phyloP scores from a whole-genome alignment of 2,888 invertebrate species.

The Rhabditoides inermis region DNA sequence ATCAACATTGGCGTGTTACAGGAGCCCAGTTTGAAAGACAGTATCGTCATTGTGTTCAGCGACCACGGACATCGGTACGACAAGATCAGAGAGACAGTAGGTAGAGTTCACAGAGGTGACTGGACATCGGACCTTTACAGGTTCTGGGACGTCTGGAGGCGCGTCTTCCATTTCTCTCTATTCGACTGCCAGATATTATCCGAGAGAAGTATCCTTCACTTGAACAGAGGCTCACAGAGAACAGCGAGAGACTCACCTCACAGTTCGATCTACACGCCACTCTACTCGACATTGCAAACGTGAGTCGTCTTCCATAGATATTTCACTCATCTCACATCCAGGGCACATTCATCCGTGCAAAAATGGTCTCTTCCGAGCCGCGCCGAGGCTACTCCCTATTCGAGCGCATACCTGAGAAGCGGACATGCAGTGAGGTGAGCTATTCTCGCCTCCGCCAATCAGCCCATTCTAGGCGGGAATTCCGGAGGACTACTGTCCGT shows the following conservation, averaged over 20 bases:
- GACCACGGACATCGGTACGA: constrained; percentile 56
- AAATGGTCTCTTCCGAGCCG: not conserved
- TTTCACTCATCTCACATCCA: constrained; percentile 3
- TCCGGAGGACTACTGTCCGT: constrained; percentile 41
- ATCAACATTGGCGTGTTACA: no score
- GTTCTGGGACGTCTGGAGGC: constrained; percentile 55
- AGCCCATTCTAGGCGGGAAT: constrained; percentile 16
- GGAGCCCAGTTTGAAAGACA: constrained; percentile 29
- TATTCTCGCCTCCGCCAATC: not conserved
- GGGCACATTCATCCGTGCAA: constrained; percentile 1
- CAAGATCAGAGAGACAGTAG: constrained; percentile 51
- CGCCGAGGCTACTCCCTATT: constrained; percentile 19
- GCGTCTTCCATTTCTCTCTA: constrained; percentile 53
- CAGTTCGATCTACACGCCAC: constrained; percentile 55
- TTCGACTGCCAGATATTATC: constrained; percentile 52
- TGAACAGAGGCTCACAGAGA: constrained; percentile 41
- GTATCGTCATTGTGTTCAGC: constrained; percentile 45
- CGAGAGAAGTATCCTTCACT: constrained; percentile 43
- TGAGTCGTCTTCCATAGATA: not conserved
- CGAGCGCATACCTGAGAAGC: constrained; percentile 16
- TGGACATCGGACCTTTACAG: constrained; percentile 12
- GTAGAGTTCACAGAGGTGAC: no score
- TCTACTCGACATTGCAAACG: constrained; percentile 22
- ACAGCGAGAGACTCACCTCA: constrained; percentile 52
- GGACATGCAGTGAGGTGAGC: constrained; percentile 25